Conservation (phyloP, 37 sponge, comb jelly and placozoan species). For the Hexactinellida sp. region DNA sequence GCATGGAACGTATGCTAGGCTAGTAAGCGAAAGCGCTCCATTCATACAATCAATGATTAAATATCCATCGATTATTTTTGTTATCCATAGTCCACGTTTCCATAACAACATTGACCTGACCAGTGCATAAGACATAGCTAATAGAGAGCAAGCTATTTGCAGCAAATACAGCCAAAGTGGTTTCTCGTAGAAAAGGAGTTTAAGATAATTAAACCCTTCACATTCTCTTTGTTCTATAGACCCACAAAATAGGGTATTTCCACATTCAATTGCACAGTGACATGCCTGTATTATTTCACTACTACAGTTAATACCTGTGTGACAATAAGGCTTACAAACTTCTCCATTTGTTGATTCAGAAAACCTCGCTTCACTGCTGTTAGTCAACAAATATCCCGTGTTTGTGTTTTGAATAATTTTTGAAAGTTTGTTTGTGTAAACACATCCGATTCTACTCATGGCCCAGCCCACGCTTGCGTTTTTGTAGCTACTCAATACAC, state of each 20-base stretch:
- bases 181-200: neutral
- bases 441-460: neutral
- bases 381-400: neutral
- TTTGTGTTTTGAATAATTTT: neutral
- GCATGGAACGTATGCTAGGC: constrained; percentile 18
- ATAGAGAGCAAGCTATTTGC: neutral
- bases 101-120: neutral
- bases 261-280: neutral
- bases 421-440: neutral
- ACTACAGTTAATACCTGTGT: neutral
- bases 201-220: neutral
- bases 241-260: neutral
- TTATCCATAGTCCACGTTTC: neutral
- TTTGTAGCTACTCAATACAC: neutral
- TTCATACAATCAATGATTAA: neutral
- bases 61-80: constrained; percentile 2
- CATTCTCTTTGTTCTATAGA: neutral
- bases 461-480: neutral
- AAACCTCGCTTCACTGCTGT: neutral
- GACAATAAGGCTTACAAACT: neutral
- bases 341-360: neutral
- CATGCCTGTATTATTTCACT: neutral
- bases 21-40: neutral
- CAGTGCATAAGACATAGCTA: neutral
- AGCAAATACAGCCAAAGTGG: neutral